Evolutionary conservation across 2,888 invertebrate species (phyloP).

Genomic region (Epistrophe grossulariae): DNA sequence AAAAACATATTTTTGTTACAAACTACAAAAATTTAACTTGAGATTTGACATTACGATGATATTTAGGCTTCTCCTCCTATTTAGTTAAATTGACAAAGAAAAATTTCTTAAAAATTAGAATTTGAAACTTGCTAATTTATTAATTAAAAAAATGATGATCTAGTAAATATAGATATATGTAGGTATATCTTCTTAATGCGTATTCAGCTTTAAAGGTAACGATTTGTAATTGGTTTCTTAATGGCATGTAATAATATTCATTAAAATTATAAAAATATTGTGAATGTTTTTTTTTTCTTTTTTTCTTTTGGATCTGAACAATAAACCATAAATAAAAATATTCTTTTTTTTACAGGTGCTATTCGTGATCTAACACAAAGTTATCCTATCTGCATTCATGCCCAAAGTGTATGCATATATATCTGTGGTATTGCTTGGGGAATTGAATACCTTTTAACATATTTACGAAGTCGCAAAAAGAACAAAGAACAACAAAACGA

Average conservation of each 20-base stretch:
- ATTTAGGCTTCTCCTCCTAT: no score
- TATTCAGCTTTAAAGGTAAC: slow-evolving; percentile 2
- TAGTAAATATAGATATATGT: neutral
- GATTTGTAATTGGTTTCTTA: slow-evolving; percentile 9
- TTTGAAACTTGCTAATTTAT: no score
- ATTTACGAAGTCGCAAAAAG: slow-evolving; percentile 77
- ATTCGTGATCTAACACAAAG: slow-evolving; percentile 89
- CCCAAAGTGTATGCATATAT: slow-evolving; percentile 89
- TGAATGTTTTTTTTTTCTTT: neutral
- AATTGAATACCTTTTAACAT: slow-evolving; percentile 85
- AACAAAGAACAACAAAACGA: slow-evolving; percentile 64
- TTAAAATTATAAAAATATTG: neutral
- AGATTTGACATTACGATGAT: no score
- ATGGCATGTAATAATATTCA: neutral
- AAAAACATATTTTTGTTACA: no score
- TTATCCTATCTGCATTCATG: slow-evolving; percentile 89
- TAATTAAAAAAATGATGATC: neutral
- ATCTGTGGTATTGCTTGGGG: slow-evolving; percentile 89
- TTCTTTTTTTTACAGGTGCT: slow-evolving; percentile 85
- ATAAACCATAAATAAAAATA: slow-evolving; percentile 7
- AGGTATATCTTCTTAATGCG: neutral
- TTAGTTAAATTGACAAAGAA: no score
- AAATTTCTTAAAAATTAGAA: no score
- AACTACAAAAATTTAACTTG: no score
- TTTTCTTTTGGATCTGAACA: neutral